Conservation (phyloP, 2,888 invertebrate species). For the Plebejus argus region DNA sequence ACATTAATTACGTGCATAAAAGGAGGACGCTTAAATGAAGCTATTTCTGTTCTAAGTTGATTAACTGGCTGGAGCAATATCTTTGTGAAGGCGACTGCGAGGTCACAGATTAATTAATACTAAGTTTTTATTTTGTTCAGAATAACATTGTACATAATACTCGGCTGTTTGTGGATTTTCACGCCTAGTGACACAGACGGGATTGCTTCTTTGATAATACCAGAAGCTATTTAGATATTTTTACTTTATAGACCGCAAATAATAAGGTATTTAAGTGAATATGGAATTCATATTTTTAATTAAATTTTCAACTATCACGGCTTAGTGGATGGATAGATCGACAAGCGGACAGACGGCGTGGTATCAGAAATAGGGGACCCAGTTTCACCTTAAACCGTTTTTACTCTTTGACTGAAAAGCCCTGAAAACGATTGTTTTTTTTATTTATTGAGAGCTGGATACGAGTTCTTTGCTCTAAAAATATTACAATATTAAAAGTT, state of each 20-base stretch:
- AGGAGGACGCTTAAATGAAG: constrained; percentile 9
- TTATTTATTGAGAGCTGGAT: too few species aligned
- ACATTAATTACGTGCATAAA: background rate
- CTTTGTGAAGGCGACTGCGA: background rate
- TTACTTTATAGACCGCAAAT: background rate
- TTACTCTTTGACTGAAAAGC: too few species aligned
- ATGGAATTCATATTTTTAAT: too few species aligned
- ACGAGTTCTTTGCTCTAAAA: too few species aligned
- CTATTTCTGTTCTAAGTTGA: background rate
- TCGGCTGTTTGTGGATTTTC: background rate
- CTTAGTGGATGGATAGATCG: too few species aligned
- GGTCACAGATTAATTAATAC: constrained; percentile 18
- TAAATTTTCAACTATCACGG: background rate
- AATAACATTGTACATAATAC: background rate
- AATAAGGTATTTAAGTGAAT: background rate
- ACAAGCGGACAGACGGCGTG: too few species aligned
- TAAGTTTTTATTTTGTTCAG: constrained; percentile 1
- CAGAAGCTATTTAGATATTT: background rate
- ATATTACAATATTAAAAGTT: too few species aligned
- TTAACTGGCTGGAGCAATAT: background rate
- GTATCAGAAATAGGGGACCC: too few species aligned
- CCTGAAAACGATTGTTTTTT: too few species aligned
- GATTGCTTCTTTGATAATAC: constrained; percentile 11
- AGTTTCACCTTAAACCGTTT: too few species aligned
- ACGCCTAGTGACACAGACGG: background rate